phyloP scores from a whole-genome alignment of 2,888 invertebrate genomes.

The Metacarcinus magister region DNA sequence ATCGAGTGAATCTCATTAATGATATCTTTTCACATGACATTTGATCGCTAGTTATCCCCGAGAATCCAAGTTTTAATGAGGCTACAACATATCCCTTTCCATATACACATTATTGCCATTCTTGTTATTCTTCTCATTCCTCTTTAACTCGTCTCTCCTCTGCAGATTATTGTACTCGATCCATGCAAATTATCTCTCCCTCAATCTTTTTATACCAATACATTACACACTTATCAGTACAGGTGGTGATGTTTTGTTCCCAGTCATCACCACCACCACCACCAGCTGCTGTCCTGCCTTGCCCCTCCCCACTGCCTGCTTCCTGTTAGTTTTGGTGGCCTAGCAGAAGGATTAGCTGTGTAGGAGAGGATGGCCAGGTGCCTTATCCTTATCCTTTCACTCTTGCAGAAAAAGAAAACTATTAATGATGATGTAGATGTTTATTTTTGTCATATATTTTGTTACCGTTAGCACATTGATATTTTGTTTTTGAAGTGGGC shows the following conservation, averaged over 20 bases:
- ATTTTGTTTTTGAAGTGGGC: neutral
- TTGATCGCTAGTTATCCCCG: no score
- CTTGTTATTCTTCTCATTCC: neutral
- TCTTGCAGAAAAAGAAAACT: neutral
- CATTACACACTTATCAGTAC: no score
- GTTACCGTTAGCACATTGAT: neutral
- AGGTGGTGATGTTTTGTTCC: no score
- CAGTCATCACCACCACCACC: neutral
- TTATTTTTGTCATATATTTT: slow-evolving; percentile 8
- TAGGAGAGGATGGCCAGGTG: slow-evolving; percentile 38
- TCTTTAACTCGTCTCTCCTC: neutral
- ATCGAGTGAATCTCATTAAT: no score
- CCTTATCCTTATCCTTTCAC: slow-evolving; percentile 31
- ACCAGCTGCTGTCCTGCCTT: neutral
- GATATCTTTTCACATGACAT: no score
- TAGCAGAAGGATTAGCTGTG: neutral
- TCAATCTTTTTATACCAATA: no score
- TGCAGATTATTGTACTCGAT: neutral
- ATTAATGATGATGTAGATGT: neutral
- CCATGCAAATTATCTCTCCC: no score
- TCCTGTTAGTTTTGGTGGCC: neutral
- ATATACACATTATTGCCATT: neutral
- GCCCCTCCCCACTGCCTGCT: neutral
- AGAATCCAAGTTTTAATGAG: neutral
- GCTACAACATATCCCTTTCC: neutral